A percentile compares a stretch with the other conserved stretches of the same genome.
Evolutionary conservation across 2,797 vertebrate species (phyloP).

Genomic region (Pseudotriccus pelzelni): DNA sequence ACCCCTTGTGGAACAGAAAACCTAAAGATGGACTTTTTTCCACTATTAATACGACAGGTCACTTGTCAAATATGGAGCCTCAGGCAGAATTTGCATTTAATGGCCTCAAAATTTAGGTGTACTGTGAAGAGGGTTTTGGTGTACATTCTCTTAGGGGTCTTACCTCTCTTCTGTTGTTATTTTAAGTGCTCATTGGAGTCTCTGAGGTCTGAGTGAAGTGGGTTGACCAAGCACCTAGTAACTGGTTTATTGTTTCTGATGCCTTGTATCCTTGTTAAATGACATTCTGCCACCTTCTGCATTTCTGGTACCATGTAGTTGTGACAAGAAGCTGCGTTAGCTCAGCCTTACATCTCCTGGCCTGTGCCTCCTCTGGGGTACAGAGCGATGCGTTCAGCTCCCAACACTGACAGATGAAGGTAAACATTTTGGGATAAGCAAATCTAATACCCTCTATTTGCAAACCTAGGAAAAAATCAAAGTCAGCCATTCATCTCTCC

Average conservation of each 20-base stretch:
- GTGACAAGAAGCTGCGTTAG: slow-evolving; percentile 18
- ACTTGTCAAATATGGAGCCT: neutral
- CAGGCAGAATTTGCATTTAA: neutral
- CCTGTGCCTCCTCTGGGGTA: neutral
- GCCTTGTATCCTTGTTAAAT: neutral
- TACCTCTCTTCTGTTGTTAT: neutral
- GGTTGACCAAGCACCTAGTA: neutral
- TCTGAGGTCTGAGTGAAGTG: neutral
- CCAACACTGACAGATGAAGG: slow-evolving; percentile 19
- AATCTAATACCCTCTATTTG: slow-evolving; percentile 51
- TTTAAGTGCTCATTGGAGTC: neutral
- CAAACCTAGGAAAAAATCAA: slow-evolving; percentile 59
- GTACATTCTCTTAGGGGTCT: neutral
- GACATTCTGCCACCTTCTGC: neutral
- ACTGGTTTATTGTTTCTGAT: neutral
- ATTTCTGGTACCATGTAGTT: neutral
- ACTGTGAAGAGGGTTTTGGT: neutral
- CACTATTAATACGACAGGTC: neutral
- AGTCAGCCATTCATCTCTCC: slow-evolving; percentile 60
- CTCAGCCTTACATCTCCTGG: neutral
- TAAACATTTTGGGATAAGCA: slow-evolving; percentile 57
- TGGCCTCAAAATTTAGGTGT: neutral
- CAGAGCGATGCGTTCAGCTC: neutral
- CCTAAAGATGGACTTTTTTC: neutral
- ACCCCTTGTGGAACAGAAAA: neutral